Conservation (phyloP, 2,113 vertebrate species). For the Ictidomys tridecemlineatus region DNA sequence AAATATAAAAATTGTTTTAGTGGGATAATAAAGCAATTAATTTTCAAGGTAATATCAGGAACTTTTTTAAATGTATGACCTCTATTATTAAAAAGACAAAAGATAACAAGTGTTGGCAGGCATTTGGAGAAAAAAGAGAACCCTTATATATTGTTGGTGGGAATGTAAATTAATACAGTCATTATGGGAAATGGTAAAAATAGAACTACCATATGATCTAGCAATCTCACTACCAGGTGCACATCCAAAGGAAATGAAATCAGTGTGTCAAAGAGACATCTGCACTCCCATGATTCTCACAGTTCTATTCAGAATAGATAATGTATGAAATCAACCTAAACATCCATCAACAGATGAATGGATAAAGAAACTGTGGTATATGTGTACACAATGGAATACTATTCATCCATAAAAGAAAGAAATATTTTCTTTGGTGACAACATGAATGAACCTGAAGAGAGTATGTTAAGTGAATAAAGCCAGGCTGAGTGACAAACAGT, state of each 20-base stretch:
- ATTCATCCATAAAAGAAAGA: background rate
- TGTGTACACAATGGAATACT: background rate
- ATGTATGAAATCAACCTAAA: background rate
- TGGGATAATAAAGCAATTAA: constrained; percentile 47
- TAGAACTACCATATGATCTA: background rate
- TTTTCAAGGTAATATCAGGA: background rate
- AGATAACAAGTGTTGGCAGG: background rate
- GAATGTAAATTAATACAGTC: background rate
- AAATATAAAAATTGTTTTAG: constrained; percentile 39
- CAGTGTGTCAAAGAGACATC: background rate
- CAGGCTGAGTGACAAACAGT: background rate
- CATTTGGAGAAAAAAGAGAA: background rate
- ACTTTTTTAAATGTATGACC: background rate
- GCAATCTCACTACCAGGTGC: background rate
- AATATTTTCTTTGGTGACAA: background rate
- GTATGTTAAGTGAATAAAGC: background rate
- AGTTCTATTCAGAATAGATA: background rate
- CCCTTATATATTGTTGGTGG: background rate
- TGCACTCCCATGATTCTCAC: background rate
- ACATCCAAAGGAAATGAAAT: background rate
- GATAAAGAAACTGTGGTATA: background rate
- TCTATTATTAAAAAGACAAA: background rate
- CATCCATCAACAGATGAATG: background rate
- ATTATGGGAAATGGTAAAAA: background rate
- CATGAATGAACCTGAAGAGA: background rate